A percentile compares a stretch with the other conserved stretches of the same genome.
These are phyloP conservation scores for Phenganax stokvisi DNA, from an alignment of 92 coral and sea anemone genomes.

Conservation along the genomic window DNA sequence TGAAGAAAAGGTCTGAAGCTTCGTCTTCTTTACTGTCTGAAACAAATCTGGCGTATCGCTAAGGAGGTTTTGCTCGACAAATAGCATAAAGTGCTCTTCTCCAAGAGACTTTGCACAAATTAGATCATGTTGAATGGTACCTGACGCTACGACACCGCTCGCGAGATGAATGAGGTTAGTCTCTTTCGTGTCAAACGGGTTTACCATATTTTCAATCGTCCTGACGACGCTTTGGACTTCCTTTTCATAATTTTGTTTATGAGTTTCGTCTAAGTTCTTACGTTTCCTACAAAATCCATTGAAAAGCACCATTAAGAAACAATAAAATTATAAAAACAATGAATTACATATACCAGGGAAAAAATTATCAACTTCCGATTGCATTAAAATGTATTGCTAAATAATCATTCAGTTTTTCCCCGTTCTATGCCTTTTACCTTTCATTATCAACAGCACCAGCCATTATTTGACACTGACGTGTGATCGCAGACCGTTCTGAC, in stretches of 20 bases:
- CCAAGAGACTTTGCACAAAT: conserved; percentile 32
- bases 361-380: neutral
- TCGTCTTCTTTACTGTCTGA: neutral
- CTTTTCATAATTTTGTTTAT: conserved; percentile 6
- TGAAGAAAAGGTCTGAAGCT: neutral
- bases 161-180: conserved; percentile 15
- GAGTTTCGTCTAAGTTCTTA: conserved; percentile 13
- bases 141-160: conserved; percentile 24
- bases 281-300: neutral
- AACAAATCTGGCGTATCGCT: conserved; percentile 17
- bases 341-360: neutral
- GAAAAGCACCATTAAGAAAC: neutral
- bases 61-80: conserved; percentile 29
- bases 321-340: neutral
- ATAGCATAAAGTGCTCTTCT: conserved; percentile 19
- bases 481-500: conserved; percentile 17
- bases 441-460: conserved; percentile 28
- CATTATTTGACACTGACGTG: conserved; percentile 27
- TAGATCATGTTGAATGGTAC: conserved; percentile 34
- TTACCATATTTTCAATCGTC: conserved; percentile 22
- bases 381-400: neutral
- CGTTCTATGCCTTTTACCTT: neutral
- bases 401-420: neutral
- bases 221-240: conserved; percentile 8
- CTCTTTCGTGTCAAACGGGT: conserved; percentile 17